phyloP scores from a whole-genome alignment of 1,140 invertebrate species.

The Procambarus virginalis region DNA sequence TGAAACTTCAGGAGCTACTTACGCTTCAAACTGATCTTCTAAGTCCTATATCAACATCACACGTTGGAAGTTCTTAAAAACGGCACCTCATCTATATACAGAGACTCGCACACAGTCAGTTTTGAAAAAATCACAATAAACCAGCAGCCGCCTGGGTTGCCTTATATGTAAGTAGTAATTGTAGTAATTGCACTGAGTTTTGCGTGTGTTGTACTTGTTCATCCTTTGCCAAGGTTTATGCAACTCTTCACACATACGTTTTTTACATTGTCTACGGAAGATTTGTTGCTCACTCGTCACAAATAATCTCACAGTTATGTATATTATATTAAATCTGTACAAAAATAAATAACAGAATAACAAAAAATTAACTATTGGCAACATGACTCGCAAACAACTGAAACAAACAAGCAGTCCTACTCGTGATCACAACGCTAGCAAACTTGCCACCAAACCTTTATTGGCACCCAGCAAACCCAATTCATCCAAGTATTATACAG shows the following conservation, averaged over 20 bases:
- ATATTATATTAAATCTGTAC: background rate
- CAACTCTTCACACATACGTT: background rate
- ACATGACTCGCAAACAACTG: background rate
- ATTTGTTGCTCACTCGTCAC: slow-evolving; percentile 22
- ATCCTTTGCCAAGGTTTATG: slow-evolving; percentile 31
- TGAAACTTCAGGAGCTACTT: background rate
- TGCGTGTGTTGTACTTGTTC: slow-evolving; percentile 50
- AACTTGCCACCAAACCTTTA: background rate
- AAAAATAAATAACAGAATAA: slow-evolving; percentile 27
- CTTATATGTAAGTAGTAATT: slow-evolving; percentile 55
- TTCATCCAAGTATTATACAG: background rate
- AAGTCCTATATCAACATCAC: background rate
- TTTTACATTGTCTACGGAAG: slow-evolving; percentile 12
- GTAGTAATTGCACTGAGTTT: slow-evolving; percentile 57
- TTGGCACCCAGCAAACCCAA: background rate
- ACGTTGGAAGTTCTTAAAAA: slow-evolving; percentile 8
- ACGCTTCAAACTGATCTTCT: background rate
- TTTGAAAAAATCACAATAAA: slow-evolving; percentile 57
- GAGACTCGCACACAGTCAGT: slow-evolving; percentile 30
- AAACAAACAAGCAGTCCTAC: background rate
- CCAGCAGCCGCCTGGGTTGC: slow-evolving; percentile 31
- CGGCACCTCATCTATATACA: background rate
- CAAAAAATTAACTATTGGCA: slow-evolving; percentile 27
- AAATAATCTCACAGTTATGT: slow-evolving; percentile 7
- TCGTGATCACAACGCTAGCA: background rate